Evolutionary conservation across 2,797 vertebrate species (phyloP).

Genomic region (Crocodylus rhombifer): DNA sequence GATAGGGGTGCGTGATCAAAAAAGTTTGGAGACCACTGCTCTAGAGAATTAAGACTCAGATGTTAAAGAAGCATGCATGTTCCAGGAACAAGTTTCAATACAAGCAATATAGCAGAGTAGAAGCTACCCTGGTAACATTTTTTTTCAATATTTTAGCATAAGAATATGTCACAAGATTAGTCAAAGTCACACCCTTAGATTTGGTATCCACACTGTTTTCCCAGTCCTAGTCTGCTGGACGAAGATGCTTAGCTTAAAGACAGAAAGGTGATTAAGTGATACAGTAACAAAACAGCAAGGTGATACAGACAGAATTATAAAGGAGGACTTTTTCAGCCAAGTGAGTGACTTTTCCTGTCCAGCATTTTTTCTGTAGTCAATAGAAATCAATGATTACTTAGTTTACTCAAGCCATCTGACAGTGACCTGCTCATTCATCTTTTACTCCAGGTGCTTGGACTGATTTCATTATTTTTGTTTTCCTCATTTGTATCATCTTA

Average conservation of each 20-base stretch:
- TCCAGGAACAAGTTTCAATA: background rate
- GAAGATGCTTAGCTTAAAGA: background rate
- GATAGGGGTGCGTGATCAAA: too few relatives aligned
- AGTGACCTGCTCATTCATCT: background rate
- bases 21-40: background rate
- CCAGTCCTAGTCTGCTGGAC: background rate
- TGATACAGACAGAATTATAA: constrained; percentile 1
- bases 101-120: background rate
- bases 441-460: background rate
- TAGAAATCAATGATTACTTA: constrained; percentile 37
- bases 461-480: background rate
- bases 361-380: background rate
- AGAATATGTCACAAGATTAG: background rate
- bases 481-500: background rate
- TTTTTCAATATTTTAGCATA: background rate
- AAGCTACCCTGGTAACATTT: background rate
- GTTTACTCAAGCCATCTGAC: background rate
- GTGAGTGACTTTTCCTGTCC: background rate
- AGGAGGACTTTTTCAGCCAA: background rate
- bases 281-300: background rate
- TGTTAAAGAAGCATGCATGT: background rate
- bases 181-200: background rate
- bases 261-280: background rate
- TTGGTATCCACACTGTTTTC: background rate
- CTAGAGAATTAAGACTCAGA: background rate